Percentiles rank a stretch among this genome's conserved stretches.
Evolutionary conservation across 2,888 invertebrate species (phyloP).

Genomic region (Cheilosia vulpina): DNA sequence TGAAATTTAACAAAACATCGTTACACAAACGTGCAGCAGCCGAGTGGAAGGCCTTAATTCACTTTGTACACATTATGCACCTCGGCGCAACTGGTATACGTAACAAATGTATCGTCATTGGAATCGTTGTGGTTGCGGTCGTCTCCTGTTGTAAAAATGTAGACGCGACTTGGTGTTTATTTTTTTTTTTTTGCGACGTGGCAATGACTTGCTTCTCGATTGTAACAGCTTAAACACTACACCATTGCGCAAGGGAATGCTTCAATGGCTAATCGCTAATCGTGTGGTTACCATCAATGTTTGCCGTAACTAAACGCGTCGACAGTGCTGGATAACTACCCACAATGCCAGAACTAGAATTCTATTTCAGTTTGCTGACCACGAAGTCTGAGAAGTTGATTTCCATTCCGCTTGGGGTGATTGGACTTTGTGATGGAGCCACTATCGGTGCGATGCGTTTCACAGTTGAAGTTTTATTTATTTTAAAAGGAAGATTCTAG

Average conservation of each 20-base stretch:
- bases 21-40: constrained; percentile 51
- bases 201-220: constrained; percentile 38
- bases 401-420: constrained; percentile 40
- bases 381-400: constrained; percentile 23
- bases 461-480: no score
- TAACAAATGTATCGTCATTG: constrained; percentile 7
- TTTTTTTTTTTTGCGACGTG: constrained; percentile 37
- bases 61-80: constrained; percentile 45
- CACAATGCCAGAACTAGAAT: constrained; percentile 11
- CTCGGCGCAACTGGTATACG: constrained; percentile 13
- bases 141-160: background rate
- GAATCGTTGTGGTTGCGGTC: constrained; percentile 6
- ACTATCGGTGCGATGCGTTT: background rate
- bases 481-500: background rate
- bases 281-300: constrained; percentile 27
- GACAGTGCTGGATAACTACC: constrained; percentile 1
- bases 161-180: background rate
- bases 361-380: constrained; percentile 1
- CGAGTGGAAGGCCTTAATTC: constrained; percentile 51
- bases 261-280: constrained; percentile 54
- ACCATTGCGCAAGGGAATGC: constrained; percentile 48
- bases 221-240: background rate
- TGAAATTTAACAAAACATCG: constrained; percentile 15
- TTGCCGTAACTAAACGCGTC: constrained; percentile 16
- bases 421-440: constrained; percentile 17